phyloP scores from a whole-genome alignment of 2,797 vertebrate species.

The Syngnathus acus region DNA sequence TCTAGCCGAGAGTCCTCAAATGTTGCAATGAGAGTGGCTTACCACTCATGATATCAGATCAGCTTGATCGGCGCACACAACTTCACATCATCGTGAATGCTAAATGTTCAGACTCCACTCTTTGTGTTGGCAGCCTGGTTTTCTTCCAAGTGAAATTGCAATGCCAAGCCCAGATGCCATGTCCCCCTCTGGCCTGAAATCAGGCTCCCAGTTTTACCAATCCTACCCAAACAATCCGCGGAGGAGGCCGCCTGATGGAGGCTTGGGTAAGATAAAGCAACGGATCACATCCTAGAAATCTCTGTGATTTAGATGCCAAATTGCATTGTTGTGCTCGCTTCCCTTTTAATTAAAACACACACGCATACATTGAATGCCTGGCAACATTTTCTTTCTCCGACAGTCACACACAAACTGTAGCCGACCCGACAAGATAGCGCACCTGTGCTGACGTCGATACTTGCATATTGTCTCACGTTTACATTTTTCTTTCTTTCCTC shows the following conservation, averaged over 20 bases:
- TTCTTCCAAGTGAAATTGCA: conserved; percentile 85
- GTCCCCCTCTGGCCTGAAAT: conserved; percentile 87
- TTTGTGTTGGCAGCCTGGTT: conserved; percentile 73
- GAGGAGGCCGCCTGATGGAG: conserved; percentile 84
- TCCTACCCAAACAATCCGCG: conserved; percentile 85
- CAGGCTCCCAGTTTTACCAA: conserved; percentile 84
- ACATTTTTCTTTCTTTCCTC: conserved; percentile 25
- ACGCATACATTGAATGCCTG: conserved; percentile 9
- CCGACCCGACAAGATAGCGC: conserved; percentile 4
- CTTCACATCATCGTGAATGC: conserved; percentile 2
- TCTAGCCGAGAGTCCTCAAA: neutral
- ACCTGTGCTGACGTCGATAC: conserved; percentile 14
- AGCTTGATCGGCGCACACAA: conserved; percentile 6
- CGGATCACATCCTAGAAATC: neutral
- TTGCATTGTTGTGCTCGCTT: neutral
- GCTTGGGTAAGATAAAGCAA: conserved; percentile 73
- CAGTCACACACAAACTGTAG: conserved; percentile 5
- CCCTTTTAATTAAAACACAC: neutral
- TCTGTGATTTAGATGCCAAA: neutral
- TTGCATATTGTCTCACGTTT: conserved; percentile 25
- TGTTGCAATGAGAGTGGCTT: neutral
- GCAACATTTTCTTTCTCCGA: conserved; percentile 6
- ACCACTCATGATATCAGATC: neutral
- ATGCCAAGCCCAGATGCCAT: conserved; percentile 86
- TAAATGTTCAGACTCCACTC: conserved; percentile 10